Conservation (phyloP, 2,888 invertebrate genomes). For the Tridacna crocea region DNA sequence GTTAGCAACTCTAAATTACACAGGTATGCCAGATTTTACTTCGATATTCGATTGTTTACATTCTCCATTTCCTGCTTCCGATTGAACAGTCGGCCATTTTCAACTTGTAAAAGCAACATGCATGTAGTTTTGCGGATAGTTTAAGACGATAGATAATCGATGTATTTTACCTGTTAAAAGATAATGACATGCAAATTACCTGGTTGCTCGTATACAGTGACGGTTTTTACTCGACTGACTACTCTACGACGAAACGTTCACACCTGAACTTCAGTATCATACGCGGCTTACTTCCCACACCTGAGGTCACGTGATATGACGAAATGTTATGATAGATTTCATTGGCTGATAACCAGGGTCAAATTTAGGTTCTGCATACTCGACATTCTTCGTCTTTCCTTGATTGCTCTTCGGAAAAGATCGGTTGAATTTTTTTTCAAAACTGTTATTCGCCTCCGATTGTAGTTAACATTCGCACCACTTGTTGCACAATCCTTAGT, state of each 20-base stretch:
- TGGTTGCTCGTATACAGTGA: not conserved
- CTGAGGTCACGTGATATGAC: constrained; percentile 64
- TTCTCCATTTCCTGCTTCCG: constrained; percentile 49
- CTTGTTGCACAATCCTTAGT: not conserved
- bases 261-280: constrained; percentile 38
- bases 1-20: not conserved
- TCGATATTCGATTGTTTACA: constrained; percentile 28
- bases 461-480: no score
- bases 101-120: constrained; percentile 7
- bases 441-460: not conserved
- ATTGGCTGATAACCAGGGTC: constrained; percentile 44
- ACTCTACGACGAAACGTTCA: constrained; percentile 22
- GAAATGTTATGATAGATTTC: constrained; percentile 38
- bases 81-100: constrained; percentile 55
- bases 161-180: not conserved
- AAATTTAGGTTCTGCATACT: constrained; percentile 22
- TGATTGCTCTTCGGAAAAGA: not conserved
- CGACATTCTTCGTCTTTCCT: constrained; percentile 18
- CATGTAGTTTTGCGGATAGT: not conserved
- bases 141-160: not conserved
- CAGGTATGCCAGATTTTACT: not conserved
- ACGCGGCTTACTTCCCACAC: constrained; percentile 61
- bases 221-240: not conserved
- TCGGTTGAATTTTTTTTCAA: not conserved
- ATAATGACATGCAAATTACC: not conserved